A percentile compares a stretch with the other conserved stretches of the same genome.
phyloP scores from a whole-genome alignment of 2,888 invertebrate species.

The Drosophila prostipennis region DNA sequence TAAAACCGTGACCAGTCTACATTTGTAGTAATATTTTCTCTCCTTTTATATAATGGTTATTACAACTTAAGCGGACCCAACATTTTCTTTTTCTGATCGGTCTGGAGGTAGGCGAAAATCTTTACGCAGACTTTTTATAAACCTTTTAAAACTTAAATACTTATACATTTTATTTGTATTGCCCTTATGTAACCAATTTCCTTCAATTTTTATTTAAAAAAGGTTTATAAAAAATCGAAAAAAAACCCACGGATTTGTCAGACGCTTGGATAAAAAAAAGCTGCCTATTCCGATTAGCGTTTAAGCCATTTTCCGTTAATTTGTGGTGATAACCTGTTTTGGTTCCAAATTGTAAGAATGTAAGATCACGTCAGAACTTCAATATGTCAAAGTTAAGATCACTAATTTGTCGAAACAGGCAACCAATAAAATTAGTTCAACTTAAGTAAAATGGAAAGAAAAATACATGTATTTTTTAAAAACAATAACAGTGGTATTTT shows the following conservation, averaged over 20 bases:
- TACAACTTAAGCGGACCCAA: not conserved
- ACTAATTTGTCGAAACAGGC: constrained; percentile 1
- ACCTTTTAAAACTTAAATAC: constrained; percentile 2
- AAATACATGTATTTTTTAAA: constrained; percentile 25
- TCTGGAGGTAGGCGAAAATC: not conserved
- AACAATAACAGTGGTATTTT: not conserved
- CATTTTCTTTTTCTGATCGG: not conserved
- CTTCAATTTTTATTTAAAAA: constrained; percentile 1
- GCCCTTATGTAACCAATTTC: not conserved
- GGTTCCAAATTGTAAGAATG: constrained; percentile 4
- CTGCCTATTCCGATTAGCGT: not conserved
- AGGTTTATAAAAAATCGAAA: constrained; percentile 13
- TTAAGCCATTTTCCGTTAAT: not conserved
- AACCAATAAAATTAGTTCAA: constrained; percentile 8
- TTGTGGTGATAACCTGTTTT: not conserved
- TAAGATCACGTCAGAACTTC: constrained; percentile 12
- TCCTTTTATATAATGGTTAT: not conserved
- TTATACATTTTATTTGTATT: not conserved
- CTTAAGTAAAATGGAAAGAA: constrained; percentile 18
- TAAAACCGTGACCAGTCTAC: constrained; percentile 22
- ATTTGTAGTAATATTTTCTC: not conserved
- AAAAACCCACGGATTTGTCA: not conserved
- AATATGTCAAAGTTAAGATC: constrained; percentile 20
- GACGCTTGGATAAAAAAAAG: constrained; percentile 1
- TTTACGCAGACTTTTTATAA: constrained; percentile 1